Percentiles rank a stretch among this genome's conserved stretches.
phyloP scores from a whole-genome alignment of 2,888 invertebrate genomes.

The Machimus atricapillus region DNA sequence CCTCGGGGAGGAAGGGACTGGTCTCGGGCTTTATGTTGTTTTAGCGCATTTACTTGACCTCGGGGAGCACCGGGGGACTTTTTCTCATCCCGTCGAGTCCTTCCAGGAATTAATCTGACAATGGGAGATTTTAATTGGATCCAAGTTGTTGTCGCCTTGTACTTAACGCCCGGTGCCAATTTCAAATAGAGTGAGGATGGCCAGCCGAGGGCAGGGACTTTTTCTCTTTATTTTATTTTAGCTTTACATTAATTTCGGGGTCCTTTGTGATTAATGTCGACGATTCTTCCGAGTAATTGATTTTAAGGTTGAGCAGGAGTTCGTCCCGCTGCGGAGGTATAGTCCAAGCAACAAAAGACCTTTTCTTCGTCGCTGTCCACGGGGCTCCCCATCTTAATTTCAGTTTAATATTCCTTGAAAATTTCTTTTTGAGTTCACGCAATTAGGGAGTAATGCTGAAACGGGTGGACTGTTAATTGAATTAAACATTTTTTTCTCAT shows the following conservation, averaged over 20 bases:
- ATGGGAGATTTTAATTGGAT: constrained; percentile 38
- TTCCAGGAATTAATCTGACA: constrained; percentile 37
- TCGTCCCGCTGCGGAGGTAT: neutral
- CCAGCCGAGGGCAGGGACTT: neutral
- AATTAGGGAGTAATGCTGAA: neutral
- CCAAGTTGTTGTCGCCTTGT: constrained; percentile 37
- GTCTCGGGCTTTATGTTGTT: neutral
- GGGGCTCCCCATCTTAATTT: neutral
- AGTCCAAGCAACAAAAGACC: neutral
- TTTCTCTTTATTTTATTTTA: neutral
- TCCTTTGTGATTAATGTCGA: constrained; percentile 32
- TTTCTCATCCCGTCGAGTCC: neutral
- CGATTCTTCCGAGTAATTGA: constrained; percentile 36
- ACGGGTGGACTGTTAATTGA: neutral
- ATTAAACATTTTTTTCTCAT: neutral
- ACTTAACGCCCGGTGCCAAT: constrained; percentile 20
- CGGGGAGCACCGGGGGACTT: neutral
- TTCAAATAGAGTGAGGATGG: neutral
- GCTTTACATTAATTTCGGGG: constrained; percentile 31
- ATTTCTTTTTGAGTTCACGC: neutral
- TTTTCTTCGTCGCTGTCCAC: neutral
- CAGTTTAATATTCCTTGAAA: neutral
- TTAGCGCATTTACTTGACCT: constrained; percentile 27
- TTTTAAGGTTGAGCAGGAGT: constrained; percentile 15
- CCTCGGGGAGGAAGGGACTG: neutral